These are phyloP conservation scores for Pelosia muscerda DNA, from an alignment of 2,888 invertebrate genomes.

Conservation along the genomic window DNA sequence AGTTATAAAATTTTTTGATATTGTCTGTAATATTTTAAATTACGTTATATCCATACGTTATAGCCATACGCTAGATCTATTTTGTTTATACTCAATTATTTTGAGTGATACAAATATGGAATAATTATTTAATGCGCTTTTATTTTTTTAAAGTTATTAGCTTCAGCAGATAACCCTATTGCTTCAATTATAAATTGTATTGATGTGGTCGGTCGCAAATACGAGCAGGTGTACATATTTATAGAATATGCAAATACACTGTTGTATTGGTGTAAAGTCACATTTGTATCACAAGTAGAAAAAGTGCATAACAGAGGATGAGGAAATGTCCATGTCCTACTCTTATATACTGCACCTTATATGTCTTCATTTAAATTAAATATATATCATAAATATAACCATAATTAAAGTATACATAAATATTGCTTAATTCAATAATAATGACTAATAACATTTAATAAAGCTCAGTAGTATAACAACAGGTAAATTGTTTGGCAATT, in stretches of 20 bases:
- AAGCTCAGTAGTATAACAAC: conserved; percentile 50
- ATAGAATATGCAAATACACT: background rate
- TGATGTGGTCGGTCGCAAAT: too few species aligned
- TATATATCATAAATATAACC: background rate
- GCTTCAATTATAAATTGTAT: too few species aligned
- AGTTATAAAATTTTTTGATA: too few species aligned
- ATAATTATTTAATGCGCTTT: too few species aligned
- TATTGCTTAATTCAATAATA: background rate
- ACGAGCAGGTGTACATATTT: too few species aligned
- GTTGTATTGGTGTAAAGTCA: background rate
- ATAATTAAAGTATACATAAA: conserved; percentile 1
- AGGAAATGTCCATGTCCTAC: background rate
- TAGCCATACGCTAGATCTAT: too few species aligned
- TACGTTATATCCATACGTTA: too few species aligned
- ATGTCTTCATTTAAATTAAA: background rate
- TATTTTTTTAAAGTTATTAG: too few species aligned
- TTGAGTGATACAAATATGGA: background rate
- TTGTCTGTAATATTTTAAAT: too few species aligned
- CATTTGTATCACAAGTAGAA: background rate
- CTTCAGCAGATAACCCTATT: background rate
- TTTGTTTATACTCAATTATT: background rate
- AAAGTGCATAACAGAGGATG: background rate
- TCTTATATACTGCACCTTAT: background rate
- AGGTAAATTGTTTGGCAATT: conserved; percentile 43
- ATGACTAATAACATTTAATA: conserved; percentile 5